Evolutionary conservation across 2,797 vertebrate species (phyloP).

Genomic region (Falco concolor): DNA sequence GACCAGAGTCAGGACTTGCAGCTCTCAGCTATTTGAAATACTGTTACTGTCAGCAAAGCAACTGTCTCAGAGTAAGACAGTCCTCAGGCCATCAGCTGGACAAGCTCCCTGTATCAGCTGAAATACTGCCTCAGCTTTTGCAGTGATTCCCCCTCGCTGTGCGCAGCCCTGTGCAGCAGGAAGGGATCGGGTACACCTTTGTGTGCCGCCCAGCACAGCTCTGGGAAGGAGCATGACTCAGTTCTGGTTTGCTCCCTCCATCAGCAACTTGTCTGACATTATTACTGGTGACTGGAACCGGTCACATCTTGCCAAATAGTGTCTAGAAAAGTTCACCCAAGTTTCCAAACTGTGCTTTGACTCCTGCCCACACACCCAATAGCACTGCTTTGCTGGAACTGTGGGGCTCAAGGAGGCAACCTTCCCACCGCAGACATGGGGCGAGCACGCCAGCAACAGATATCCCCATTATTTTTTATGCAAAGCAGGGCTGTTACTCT

Average conservation of each 20-base stretch:
- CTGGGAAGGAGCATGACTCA: background rate
- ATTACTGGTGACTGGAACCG: background rate
- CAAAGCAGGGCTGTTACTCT: background rate
- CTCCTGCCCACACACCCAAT: background rate
- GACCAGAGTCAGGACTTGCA: background rate
- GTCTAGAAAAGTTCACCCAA: background rate
- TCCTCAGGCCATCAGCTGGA: background rate
- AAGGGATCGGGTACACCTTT: background rate
- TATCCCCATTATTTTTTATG: background rate
- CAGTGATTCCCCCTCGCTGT: background rate
- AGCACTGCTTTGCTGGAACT: background rate
- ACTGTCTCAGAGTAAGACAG: background rate
- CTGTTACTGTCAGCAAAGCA: background rate
- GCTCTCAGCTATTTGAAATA: slow-evolving; percentile 14
- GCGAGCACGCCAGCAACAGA: background rate
- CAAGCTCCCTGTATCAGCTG: background rate
- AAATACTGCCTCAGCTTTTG: background rate
- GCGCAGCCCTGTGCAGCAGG: accelerated
- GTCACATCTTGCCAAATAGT: background rate
- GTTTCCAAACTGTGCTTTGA: background rate
- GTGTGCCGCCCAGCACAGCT: background rate
- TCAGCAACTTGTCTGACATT: background rate
- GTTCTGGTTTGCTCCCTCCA: background rate
- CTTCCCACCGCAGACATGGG: background rate
- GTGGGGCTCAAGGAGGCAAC: background rate